These are phyloP conservation scores for Corvus hawaiiensis DNA, from an alignment of 2,113 vertebrate species.

Conservation along the genomic window DNA sequence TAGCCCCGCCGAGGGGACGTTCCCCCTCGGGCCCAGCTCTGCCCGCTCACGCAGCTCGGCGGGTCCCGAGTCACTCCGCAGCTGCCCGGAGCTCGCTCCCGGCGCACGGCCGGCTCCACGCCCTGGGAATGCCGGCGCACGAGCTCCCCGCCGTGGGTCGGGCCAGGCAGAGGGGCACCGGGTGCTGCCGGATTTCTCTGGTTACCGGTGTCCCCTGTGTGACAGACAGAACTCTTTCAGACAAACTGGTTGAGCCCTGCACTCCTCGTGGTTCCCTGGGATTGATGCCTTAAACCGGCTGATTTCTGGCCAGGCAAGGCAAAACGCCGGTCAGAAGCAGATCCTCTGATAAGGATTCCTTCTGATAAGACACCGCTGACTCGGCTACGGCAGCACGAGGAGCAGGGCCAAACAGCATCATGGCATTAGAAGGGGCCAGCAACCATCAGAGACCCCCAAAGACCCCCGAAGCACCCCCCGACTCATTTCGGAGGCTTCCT, in stretches of 20 bases:
- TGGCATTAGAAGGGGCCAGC: too few relatives aligned
- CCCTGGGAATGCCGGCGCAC: fast-evolving
- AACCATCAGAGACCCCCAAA: neutral
- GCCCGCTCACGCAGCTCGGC: neutral
- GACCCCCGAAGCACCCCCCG: neutral
- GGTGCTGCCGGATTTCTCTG: neutral
- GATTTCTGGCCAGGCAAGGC: neutral
- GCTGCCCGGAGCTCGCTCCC: neutral
- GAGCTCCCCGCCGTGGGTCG: neutral
- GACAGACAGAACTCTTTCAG: neutral
- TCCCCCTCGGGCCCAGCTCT: neutral
- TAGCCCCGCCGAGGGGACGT: fast-evolving
- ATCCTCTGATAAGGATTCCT: neutral
- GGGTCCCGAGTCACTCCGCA: fast-evolving
- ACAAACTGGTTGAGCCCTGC: neutral
- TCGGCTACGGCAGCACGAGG: neutral
- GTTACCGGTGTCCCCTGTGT: neutral
- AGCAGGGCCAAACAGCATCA: too few relatives aligned
- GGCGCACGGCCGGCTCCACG: fast-evolving
- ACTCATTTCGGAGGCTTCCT: neutral
- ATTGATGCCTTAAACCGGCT: neutral
- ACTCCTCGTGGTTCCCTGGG: neutral
- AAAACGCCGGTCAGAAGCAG: neutral
- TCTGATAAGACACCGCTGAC: neutral
- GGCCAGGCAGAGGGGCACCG: neutral